Conservation (phyloP, 2,888 invertebrate genomes). For the Pterostichus madidus region DNA sequence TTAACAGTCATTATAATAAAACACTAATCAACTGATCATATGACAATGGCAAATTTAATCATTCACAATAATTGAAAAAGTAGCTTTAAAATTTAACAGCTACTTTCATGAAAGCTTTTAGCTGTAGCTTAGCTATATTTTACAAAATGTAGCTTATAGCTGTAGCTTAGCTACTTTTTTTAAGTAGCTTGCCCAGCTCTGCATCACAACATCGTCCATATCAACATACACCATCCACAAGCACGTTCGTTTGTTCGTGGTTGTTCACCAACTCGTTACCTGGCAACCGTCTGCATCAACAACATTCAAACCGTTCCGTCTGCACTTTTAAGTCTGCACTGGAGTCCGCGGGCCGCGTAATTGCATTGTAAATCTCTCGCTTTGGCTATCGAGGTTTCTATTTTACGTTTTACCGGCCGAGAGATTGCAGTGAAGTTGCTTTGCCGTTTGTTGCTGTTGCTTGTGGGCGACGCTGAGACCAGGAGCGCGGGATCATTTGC, state of each 20-base stretch:
- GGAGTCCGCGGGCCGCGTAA: conserved; percentile 42
- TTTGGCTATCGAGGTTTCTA: conserved; percentile 58
- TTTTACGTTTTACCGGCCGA: conserved; percentile 48
- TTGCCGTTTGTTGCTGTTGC: background rate
- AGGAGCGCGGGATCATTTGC: conserved; percentile 50
- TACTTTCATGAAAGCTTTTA: no score
- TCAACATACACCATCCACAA: conserved; percentile 27
- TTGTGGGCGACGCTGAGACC: conserved; percentile 15
- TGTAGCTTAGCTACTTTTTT: no score
- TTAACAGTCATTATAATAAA: no score
- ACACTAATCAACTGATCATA: no score
- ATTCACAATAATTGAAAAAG: no score
- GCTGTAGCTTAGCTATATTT: no score
- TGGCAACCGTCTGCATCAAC: conserved; percentile 49
- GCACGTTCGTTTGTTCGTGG: background rate
- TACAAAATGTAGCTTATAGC: no score
- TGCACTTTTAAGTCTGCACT: conserved; percentile 17
- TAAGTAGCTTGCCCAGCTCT: no score
- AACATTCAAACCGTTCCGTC: conserved; percentile 22
- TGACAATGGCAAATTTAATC: no score
- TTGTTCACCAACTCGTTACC: conserved; percentile 43
- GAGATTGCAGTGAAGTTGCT: conserved; percentile 24
- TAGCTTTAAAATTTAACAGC: no score
- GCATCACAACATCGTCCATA: conserved; percentile 39
- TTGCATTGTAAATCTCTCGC: conserved; percentile 61